Evolutionary conservation across 1,140 invertebrate genomes (phyloP).

Genomic region (Bombus turneri): DNA sequence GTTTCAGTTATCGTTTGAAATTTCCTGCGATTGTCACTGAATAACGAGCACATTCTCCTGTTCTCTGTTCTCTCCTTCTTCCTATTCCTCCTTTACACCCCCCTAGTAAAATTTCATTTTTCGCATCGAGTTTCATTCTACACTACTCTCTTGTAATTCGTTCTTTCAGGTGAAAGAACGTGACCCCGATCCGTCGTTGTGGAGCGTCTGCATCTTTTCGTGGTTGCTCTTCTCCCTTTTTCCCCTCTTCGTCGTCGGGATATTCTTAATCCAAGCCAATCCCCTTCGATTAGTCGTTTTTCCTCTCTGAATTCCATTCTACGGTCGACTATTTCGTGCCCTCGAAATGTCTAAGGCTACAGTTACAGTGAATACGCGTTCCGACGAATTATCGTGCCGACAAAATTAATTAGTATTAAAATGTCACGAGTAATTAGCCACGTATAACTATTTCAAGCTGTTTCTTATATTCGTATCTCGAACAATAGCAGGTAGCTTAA

Average conservation of each 20-base stretch:
- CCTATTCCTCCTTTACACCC: neutral
- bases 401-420: too few species aligned
- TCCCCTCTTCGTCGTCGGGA: conserved; percentile 61
- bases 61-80: neutral
- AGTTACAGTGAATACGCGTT: neutral
- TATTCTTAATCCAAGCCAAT: conserved; percentile 74
- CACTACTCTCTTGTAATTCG: conserved; percentile 40
- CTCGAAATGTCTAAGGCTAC: neutral
- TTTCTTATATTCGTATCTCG: neutral
- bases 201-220: too few species aligned
- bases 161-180: conserved; percentile 50
- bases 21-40: neutral
- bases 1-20: conserved; percentile 5
- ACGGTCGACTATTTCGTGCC: neutral
- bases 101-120: conserved; percentile 22
- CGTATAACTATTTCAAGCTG: too few species aligned
- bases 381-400: too few species aligned
- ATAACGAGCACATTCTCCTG: conserved; percentile 24
- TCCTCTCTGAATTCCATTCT: neutral
- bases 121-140: conserved; percentile 12
- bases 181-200: conserved; percentile 59
- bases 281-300: conserved; percentile 68
- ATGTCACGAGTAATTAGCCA: too few species aligned
- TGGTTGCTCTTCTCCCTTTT: neutral
- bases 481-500: neutral